phyloP scores from a whole-genome alignment of 2,113 vertebrate genomes.

The Buteo buteo region DNA sequence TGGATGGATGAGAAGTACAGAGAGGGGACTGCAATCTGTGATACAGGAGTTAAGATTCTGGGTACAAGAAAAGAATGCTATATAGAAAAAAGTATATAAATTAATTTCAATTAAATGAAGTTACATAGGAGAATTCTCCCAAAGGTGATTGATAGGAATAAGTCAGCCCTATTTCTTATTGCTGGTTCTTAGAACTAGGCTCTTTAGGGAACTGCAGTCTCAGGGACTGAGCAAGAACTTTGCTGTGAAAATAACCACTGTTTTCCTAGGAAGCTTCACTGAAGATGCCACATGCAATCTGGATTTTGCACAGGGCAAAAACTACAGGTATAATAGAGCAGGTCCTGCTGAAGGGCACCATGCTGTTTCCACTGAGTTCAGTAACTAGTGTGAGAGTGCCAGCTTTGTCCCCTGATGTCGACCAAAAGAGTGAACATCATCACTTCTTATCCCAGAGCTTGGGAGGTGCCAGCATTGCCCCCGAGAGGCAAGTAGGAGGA shows the following conservation, averaged over 20 bases:
- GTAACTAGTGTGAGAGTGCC: neutral
- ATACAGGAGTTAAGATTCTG: neutral
- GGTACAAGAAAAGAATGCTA: neutral
- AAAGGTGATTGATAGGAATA: neutral
- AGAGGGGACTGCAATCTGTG: neutral
- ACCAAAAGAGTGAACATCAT: neutral
- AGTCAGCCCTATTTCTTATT: neutral
- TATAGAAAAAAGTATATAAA: neutral
- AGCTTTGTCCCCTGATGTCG: neutral
- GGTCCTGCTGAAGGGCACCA: neutral
- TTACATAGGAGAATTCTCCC: neutral
- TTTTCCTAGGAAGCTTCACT: neutral
- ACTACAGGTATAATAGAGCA: neutral
- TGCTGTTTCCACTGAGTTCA: neutral
- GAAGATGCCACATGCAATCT: neutral
- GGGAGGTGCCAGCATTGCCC: neutral
- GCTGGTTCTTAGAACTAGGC: neutral
- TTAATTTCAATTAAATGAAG: neutral
- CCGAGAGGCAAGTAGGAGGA: neutral
- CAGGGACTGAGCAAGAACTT: neutral
- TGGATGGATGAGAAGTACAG: neutral
- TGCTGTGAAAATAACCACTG: neutral
- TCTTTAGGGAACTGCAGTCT: neutral
- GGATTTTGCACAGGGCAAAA: neutral
- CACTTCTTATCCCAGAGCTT: neutral